phyloP scores from a whole-genome alignment of 2,797 vertebrate species.

The Halcyon chelicuti region DNA sequence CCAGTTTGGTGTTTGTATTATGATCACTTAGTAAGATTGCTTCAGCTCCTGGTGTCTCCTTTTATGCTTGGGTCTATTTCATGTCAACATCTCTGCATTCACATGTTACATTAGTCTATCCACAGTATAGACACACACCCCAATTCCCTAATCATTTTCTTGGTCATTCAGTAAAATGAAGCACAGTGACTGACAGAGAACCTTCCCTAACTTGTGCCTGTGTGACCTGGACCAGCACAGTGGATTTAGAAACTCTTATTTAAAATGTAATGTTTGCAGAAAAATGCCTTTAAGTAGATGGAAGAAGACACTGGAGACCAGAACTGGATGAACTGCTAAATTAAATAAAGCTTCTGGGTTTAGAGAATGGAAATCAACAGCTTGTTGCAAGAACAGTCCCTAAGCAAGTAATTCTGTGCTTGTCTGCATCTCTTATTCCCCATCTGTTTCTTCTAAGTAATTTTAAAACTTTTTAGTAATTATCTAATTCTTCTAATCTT shows the following conservation, averaged over 20 bases:
- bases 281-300: background rate
- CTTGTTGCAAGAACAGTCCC: background rate
- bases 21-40: background rate
- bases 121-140: accelerated
- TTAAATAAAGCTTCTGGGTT: constrained; percentile 32
- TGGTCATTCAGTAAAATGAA: background rate
- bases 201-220: background rate
- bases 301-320: background rate
- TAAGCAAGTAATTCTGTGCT: background rate
- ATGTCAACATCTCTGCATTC: background rate
- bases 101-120: background rate
- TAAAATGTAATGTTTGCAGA: constrained; percentile 13
- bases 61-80: background rate
- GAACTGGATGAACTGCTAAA: background rate
- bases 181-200: background rate
- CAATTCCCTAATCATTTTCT: background rate
- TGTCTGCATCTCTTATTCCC: background rate
- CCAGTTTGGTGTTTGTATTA: background rate
- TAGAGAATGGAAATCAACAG: background rate
- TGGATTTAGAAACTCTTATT: background rate
- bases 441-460: background rate
- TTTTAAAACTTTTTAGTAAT: background rate
- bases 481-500: background rate
- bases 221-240: background rate
- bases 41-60: background rate